Base-by-base conservation (phyloP, 2,888 invertebrate genomes). In the Cosmorhoe ocellata region DNA sequence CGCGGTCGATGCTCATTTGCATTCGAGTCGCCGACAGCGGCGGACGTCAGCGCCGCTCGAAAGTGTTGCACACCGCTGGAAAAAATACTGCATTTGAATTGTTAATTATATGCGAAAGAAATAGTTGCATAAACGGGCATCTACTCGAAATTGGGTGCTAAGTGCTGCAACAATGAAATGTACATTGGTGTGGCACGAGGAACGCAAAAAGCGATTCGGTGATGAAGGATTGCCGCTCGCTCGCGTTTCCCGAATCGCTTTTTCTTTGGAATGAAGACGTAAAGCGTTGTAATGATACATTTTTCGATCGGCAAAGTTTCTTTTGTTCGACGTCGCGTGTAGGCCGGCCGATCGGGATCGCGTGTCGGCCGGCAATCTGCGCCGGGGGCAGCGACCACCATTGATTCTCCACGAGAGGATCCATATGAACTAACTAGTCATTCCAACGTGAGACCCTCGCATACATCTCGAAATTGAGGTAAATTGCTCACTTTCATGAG, bases 1-100 rank as follows among this genome's bases (percentile, higher is more conserved):
- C 67, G 64, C 80, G 86, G 81, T 89, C 89, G 86, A 88, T 88
- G 74, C 84, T 89, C 81, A 90, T 90, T 89, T 89, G 85, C 89
- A 90, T 90, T 76, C 62, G 71, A 73, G 78, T 74, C 79, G 85
- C 73, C 84, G 79, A 63, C 79, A 70, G 70, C 69, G 69, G 71
- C 79, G 87, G 84, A 88, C 88, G 87, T 84, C 86, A 82, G 80
- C 76, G 78, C 75, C 79, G 79, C 79, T 87, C 71, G 85, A 86
- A 85, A 86, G 88, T 87, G 88, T 88, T 83, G 86, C 74, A 74
- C 67, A 71, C 70, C 67, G 67, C 68, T 58, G 41, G 74, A 84
- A 85, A 86, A 89, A 88, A 80, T 79, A 71, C 67, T 74, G 69
- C 79, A 86, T 89, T 89, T 84, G 84, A 85, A 86, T 88, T 87